Base-by-base conservation (phyloP, 2,113 vertebrate species). In the Neogobius melanostomus region DNA sequence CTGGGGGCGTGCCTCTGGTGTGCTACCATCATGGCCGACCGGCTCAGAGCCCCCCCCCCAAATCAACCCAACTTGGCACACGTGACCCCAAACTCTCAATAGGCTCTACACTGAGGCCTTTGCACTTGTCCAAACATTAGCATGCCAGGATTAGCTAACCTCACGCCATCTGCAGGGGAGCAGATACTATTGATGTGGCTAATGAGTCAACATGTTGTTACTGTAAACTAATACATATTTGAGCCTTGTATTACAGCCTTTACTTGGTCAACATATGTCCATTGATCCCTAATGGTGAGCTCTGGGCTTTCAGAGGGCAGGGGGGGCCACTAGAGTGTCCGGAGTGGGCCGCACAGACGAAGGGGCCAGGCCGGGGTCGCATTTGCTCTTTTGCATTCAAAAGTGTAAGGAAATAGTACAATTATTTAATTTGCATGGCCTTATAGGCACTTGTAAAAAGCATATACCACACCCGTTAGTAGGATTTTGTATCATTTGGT, bases 221-320 rank as follows among this genome's bases (percentile, higher is more conserved):
- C 91, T 94, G 91, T 88, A 92, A 93, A 91, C 92, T 93, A 92
- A 92, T 92, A 93, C 91, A 93, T 76, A 88, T 92, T 92, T 91
- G 86, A 68, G 80, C 82, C 93, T 93, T 93, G 93, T 87, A 94
- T 94, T 90, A 91, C 93, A 92, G 77, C 81, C 84, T 82, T 64
- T 92, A 92, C 85, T 84, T 92, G 89, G 78, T 82, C 85, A 92
- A 87, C 95, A 96, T 94, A 95, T 94, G 94, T 94, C 93, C 88
- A 95, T 95, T 95, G 95, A 95, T 95, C 92, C 90, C 87, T 91
- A 93, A 92, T 92, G 93, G 90, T 77, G 72, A 81, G 76, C 79
- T 81, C 92, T 89, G 77, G 82, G 83, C 79, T 81, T 84, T 95
- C 86, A 87, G 75, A 72, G 82, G 82, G 79, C 79, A 82, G 73